These are phyloP conservation scores for Ophraella communa DNA, from an alignment of 2,888 invertebrate species.

Conservation along the genomic window DNA sequence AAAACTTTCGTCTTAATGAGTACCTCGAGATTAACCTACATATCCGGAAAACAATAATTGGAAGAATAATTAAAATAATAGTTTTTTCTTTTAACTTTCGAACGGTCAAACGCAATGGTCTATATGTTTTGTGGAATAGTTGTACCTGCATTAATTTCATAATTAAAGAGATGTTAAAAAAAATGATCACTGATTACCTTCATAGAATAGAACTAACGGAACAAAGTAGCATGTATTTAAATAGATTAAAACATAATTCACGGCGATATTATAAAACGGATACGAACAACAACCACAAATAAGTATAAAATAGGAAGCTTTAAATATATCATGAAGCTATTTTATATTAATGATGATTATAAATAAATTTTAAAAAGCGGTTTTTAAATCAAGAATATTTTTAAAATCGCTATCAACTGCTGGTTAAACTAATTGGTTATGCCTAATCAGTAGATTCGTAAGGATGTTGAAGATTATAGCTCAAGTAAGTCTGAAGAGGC, in stretches of 20 bases:
- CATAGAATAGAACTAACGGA: slow-evolving; percentile 17
- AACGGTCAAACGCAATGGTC: slow-evolving; percentile 42
- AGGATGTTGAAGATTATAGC: too few species aligned
- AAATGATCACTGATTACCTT: slow-evolving; percentile 17
- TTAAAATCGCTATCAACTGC: too few species aligned
- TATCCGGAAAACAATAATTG: slow-evolving; percentile 30
- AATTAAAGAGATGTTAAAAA: slow-evolving; percentile 19
- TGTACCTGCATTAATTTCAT: slow-evolving; percentile 30
- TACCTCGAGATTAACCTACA: slow-evolving; percentile 29
- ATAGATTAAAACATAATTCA: slow-evolving; percentile 21
- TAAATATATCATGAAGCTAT: too few species aligned
- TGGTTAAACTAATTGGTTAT: too few species aligned
- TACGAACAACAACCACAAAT: too few species aligned
- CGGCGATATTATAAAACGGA: background rate
- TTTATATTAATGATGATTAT: too few species aligned
- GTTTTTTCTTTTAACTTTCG: slow-evolving; percentile 20
- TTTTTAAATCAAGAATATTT: too few species aligned
- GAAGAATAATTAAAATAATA: slow-evolving; percentile 30
- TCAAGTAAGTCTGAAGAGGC: too few species aligned
- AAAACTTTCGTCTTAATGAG: slow-evolving; percentile 12
- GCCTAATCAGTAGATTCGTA: too few species aligned
- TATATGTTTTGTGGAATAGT: slow-evolving; percentile 42
- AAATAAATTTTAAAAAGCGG: too few species aligned
- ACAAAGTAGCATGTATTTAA: slow-evolving; percentile 10
- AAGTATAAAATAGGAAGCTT: too few species aligned